These are phyloP conservation scores for Erebia epiphron DNA, from an alignment of 2,888 invertebrate genomes.

Conservation along the genomic window DNA sequence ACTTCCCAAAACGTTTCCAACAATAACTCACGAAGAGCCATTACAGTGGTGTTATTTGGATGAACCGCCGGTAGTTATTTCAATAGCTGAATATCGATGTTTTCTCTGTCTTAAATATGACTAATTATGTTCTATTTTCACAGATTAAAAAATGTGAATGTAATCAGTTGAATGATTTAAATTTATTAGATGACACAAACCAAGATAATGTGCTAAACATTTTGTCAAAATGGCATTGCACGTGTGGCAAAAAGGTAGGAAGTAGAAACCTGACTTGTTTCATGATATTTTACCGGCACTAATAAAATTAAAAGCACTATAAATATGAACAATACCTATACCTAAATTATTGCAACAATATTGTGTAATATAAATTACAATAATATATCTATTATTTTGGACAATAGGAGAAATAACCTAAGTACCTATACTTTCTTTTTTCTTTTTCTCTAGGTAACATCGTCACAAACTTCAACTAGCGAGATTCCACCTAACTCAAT, in stretches of 20 bases:
- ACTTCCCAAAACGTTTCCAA: conserved; percentile 64
- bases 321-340: not conserved
- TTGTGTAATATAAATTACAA: not conserved
- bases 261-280: conserved; percentile 23
- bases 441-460: conserved; percentile 54
- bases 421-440: too few species aligned
- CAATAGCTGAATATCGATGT: not conserved
- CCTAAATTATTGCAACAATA: not conserved
- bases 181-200: conserved; percentile 65
- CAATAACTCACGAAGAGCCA: conserved; percentile 57
- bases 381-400: not conserved
- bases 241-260: conserved; percentile 76
- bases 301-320: not conserved
- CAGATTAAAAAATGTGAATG: conserved; percentile 77
- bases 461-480: conserved; percentile 70
- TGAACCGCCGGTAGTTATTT: conserved; percentile 58
- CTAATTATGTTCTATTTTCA: conserved; percentile 37
- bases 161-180: conserved; percentile 66
- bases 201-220: conserved; percentile 73
- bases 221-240: conserved; percentile 74
- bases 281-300: not conserved
- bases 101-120: not conserved
- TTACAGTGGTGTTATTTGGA: conserved; percentile 68
- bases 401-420: not conserved
- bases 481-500: conserved; percentile 57